phyloP scores from a whole-genome alignment of 2,113 vertebrate species.

The Brachypodius melanocephalos region DNA sequence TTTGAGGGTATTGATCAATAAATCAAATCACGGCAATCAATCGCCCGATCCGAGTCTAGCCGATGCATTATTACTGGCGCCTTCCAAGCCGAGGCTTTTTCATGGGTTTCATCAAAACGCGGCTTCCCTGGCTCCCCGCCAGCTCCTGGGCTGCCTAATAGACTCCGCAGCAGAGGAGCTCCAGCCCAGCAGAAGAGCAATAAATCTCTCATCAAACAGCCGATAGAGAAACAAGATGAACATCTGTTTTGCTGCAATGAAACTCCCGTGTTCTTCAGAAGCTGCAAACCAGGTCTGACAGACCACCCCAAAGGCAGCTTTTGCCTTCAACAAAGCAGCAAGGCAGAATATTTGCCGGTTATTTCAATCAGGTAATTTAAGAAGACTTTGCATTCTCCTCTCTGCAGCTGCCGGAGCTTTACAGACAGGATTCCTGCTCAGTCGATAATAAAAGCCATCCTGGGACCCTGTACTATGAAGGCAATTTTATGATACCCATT shows the following conservation, averaged over 20 bases:
- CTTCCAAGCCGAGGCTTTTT: slow-evolving; percentile 72
- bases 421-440: slow-evolving; percentile 72
- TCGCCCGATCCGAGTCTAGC: slow-evolving; percentile 92
- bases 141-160: slow-evolving; percentile 80
- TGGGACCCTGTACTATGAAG: slow-evolving; percentile 80
- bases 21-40: slow-evolving; percentile 98
- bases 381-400: slow-evolving; percentile 77
- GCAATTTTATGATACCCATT: slow-evolving; percentile 84
- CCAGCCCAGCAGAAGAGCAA: slow-evolving; percentile 83
- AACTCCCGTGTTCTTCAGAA: slow-evolving; percentile 78
- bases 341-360: slow-evolving; percentile 66
- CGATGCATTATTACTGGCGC: slow-evolving; percentile 92
- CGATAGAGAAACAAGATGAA: slow-evolving; percentile 85
- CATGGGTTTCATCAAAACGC: slow-evolving; percentile 81
- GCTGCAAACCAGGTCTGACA: slow-evolving; percentile 78
- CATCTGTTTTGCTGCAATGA: slow-evolving; percentile 87
- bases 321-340: slow-evolving; percentile 61
- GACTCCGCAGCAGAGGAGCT: slow-evolving; percentile 80
- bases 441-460: slow-evolving; percentile 84
- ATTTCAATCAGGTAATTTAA: slow-evolving; percentile 83
- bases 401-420: slow-evolving; percentile 70
- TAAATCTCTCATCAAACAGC: slow-evolving; percentile 88
- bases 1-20: slow-evolving; percentile 96
- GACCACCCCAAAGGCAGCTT: slow-evolving; percentile 77
- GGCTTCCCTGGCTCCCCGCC: slow-evolving; percentile 77